Evolutionary conservation across 2,113 vertebrate species (phyloP), one percentile per base, ranked within the genome.

Genomic region (Microcebus ravelobensis): DNA sequence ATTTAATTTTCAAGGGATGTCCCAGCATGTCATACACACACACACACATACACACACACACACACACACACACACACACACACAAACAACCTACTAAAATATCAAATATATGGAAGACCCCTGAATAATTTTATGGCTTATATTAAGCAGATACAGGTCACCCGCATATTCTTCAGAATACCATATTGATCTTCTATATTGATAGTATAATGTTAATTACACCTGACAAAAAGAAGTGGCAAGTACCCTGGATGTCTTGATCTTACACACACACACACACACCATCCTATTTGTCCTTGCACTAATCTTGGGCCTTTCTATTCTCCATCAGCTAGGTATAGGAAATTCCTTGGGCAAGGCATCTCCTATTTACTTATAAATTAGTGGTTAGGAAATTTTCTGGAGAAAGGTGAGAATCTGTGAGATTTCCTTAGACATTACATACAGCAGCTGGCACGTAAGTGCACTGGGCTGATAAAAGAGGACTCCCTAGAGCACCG

Each of bases 401-500:
- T 48, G 36, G 25, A 84, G 20, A 61, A 71, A 12, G 5, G 21
- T 76, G 1, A 45, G 14, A 48, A 13, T 52, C 39, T 79, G 42
- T 71, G 55, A 73, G 31, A 65, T 80, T 92, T 73, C 14, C 65
- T 79, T 20, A 50, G 34, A 17, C 31, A 31, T 17, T 31, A 20
- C 7, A 76, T 7, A 15, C 1, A 74, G 27, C 29, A 57, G 1
- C 45, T 92, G 36, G 8, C 5, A 8, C 3, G 45, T 89, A 18
- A 9, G 13, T 67, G 1, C 21, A 10, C 8, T 42, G 34, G 14
- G 21, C 4, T 25, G 14, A 39, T 27, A 57, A 70, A 42, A 36
- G 5, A 5, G 15, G n/a, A 42, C 27, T 42, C 4, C 12, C 34
- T 1, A 86, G 34, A 5, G 0, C n/a, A 48, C 27, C 5, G n/a